Percentiles rank a stretch among this genome's conserved stretches.
These are phyloP conservation scores for Geodia barretti DNA, from an alignment of 37 sponge, comb jelly and placozoan genomes.

Conservation along the genomic window DNA sequence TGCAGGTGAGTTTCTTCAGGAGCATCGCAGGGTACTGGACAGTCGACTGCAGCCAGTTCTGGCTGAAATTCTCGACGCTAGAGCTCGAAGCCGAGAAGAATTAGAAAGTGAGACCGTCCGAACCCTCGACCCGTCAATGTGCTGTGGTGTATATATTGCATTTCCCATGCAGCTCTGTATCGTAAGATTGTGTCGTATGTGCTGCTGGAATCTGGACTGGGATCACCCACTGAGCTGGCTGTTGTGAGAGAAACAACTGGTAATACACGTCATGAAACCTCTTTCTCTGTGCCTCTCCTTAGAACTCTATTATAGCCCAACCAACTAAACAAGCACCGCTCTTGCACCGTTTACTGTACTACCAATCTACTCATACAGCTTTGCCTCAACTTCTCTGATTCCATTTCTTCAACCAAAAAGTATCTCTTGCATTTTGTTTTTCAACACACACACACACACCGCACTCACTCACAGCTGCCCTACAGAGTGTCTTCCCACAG, in stretches of 20 bases:
- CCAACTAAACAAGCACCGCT: too few species aligned
- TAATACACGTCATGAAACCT: slow-evolving; percentile 31
- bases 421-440: too few species aligned
- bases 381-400: too few species aligned
- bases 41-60: slow-evolving; percentile 76
- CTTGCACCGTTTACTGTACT: too few species aligned
- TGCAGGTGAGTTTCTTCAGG: slow-evolving; percentile 86
- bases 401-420: too few species aligned
- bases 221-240: slow-evolving; percentile 93
- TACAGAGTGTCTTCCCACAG: slow-evolving; percentile 99
- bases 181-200: slow-evolving; percentile 95
- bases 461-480: slow-evolving; percentile 90
- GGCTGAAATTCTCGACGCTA: slow-evolving; percentile 89
- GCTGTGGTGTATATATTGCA: neutral
- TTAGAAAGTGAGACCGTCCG: slow-evolving; percentile 93
- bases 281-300: neutral
- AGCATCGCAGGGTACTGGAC: slow-evolving; percentile 91
- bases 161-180: slow-evolving; percentile 66
- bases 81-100: slow-evolving; percentile 95
- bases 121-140: too few species aligned
- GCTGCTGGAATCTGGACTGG: slow-evolving; percentile 93
- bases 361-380: too few species aligned
- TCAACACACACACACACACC: neutral
- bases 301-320: neutral
- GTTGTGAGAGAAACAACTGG: slow-evolving; percentile 95